Evolutionary conservation across 2,888 invertebrate genomes (phyloP).

Genomic region (Thymelicus sylvestris): DNA sequence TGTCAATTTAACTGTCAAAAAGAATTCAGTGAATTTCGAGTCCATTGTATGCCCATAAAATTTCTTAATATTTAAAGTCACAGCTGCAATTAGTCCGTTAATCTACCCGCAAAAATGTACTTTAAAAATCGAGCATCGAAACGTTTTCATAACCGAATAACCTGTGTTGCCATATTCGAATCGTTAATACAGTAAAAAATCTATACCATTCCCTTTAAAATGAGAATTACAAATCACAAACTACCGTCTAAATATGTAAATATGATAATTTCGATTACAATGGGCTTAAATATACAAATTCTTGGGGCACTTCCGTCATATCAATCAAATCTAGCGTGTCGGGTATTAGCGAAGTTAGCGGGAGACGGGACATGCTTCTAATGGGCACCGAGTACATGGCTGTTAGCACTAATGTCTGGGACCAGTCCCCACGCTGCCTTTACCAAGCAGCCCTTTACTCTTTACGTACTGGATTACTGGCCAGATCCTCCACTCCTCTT

Average conservation of each 20-base stretch:
- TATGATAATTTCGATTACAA: constrained; percentile 67
- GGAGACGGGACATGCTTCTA: constrained; percentile 8
- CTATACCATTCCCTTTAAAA: constrained; percentile 61
- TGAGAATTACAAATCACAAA: constrained; percentile 65
- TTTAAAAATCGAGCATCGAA: constrained; percentile 40
- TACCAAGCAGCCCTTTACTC: neutral
- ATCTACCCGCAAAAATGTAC: constrained; percentile 22
- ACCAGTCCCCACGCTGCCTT: neutral
- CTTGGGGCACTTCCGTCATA: constrained; percentile 74
- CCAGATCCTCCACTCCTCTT: too few species aligned
- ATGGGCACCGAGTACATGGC: neutral
- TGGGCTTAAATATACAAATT: constrained; percentile 75
- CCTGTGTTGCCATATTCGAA: constrained; percentile 48
- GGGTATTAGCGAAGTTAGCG: constrained; percentile 46
- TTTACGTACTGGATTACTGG: too few species aligned
- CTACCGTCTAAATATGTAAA: constrained; percentile 72
- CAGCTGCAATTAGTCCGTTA: constrained; percentile 13
- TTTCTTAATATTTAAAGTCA: neutral
- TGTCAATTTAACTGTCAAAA: too few species aligned
- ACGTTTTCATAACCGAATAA: constrained; percentile 21
- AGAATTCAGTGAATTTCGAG: neutral
- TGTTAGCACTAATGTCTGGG: neutral
- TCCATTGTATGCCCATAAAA: neutral
- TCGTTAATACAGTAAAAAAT: constrained; percentile 56
- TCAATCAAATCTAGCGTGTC: constrained; percentile 52